Conservation (phyloP, 2,797 vertebrate species). For the Mus minutoides region DNA sequence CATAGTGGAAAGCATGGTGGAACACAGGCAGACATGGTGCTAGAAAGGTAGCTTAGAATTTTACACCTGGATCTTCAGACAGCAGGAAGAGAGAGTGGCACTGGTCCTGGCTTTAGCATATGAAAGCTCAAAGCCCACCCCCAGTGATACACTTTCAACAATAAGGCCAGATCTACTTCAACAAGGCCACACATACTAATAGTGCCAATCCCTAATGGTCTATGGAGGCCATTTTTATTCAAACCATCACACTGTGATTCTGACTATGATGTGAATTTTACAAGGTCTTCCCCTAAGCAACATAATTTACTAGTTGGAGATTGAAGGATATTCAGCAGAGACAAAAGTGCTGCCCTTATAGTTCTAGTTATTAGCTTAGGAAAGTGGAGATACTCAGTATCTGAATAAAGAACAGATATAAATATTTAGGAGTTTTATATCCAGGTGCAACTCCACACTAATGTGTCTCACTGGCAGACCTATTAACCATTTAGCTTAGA, state of each 20-base stretch:
- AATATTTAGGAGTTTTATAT: conserved; percentile 77
- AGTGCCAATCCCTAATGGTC: neutral
- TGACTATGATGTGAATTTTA: conserved; percentile 48
- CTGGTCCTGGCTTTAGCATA: neutral
- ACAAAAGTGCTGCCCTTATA: conserved; percentile 55
- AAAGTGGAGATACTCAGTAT: conserved; percentile 43
- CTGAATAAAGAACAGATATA: conserved; percentile 70
- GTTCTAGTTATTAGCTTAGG: conserved; percentile 60
- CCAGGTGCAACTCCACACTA: conserved; percentile 61
- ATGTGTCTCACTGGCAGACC: conserved; percentile 59
- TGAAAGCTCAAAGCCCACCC: neutral
- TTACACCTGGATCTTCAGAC: neutral
- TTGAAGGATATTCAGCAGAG: conserved; percentile 57
- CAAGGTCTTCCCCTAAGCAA: conserved; percentile 45
- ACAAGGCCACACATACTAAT: neutral
- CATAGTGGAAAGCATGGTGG: no score
- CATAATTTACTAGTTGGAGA: conserved; percentile 54
- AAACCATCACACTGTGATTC: neutral
- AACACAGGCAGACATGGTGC: neutral
- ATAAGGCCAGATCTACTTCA: neutral
- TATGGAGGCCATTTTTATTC: neutral
- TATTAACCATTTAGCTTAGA: conserved; percentile 64
- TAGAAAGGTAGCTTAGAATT: neutral
- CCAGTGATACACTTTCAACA: neutral
- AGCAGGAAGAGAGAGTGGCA: neutral